These are phyloP conservation scores for Pantala flavescens DNA, from an alignment of 1,140 invertebrate species.

Conservation along the genomic window DNA sequence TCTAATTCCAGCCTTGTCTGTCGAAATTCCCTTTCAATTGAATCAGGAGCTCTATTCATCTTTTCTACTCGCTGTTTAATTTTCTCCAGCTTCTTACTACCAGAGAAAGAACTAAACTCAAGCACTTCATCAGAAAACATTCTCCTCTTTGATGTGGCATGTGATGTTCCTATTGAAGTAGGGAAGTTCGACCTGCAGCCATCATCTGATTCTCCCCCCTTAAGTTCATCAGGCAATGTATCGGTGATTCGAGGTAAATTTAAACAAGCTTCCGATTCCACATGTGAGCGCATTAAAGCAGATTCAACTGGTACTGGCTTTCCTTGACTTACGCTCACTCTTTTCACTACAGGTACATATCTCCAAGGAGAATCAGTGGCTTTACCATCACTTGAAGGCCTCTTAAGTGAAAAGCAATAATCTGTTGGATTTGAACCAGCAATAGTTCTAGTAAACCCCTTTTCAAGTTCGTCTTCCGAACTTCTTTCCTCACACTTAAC, in stretches of 20 bases:
- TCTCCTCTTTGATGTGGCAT: background rate
- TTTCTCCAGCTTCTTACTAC: background rate
- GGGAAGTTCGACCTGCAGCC: background rate
- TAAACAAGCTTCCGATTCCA: background rate
- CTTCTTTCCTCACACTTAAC: background rate
- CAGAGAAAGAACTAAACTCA: background rate
- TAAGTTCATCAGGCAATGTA: background rate
- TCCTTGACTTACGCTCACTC: conserved; percentile 12
- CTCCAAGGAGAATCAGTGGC: conserved; percentile 38
- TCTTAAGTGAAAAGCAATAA: conserved; percentile 13
- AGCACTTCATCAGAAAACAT: background rate
- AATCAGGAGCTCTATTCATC: background rate
- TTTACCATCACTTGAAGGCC: background rate
- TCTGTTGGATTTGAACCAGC: background rate
- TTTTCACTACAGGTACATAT: conserved; percentile 28
- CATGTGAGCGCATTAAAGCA: background rate
- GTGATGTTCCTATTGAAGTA: background rate
- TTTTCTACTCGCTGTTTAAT: background rate
- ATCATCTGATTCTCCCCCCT: background rate
- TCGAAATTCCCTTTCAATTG: conserved; percentile 19
- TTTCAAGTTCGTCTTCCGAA: background rate
- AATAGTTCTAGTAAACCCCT: background rate
- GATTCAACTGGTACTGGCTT: conserved; percentile 6
- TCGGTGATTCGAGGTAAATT: background rate
- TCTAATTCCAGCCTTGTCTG: conserved; percentile 32